Evolutionary conservation across 2,113 vertebrate species (phyloP), one percentile per base, ranked within the genome.

Genomic region (Pituophis catenifer): DNA sequence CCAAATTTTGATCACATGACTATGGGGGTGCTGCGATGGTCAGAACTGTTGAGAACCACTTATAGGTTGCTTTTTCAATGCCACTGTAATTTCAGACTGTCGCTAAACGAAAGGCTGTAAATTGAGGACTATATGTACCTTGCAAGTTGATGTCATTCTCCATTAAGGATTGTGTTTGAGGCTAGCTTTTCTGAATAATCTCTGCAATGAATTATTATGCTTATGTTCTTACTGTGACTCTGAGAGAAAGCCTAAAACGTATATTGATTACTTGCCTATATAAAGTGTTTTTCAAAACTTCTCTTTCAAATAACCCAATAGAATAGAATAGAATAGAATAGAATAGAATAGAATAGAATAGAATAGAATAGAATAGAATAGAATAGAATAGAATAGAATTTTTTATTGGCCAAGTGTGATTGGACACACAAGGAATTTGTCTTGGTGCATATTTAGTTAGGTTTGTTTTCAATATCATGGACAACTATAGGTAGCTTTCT

Each of bases 201-300:
- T 81, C 70, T 81, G 70, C 70, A 81, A 81, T 81, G 19, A 38
- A 88, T 90, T 95, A 92, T 94, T 95, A 93, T 91, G 0, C 91
- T 92, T 95, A 88, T 92, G 88, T 94, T 95, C 92, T 91, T 96
- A 70, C 92, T 55, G 6, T 0, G 58, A 91, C 91, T 95, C 94
- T 95, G 89, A 44, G 95, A 96, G 96, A 95, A 95, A 91, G 65
- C 94, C 94, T 62, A 95, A 91, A 96, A 91, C 93, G 92, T 92
- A 75, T 96, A 94, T 95, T 94, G 96, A 95, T 97, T 95, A 48
- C 85, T 90, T 0, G 0, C 92, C 91, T 96, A 94, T 95, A 92
- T 94, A 95, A 96, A 90, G 92, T 92, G 86, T 57, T 96, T 91
- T 95, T 95, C 92, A 95, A 50, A 91, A 57, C 2, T 91, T 91